Base-by-base conservation (phyloP, 1,140 invertebrate genomes). In the Drosophila seguyi region DNA sequence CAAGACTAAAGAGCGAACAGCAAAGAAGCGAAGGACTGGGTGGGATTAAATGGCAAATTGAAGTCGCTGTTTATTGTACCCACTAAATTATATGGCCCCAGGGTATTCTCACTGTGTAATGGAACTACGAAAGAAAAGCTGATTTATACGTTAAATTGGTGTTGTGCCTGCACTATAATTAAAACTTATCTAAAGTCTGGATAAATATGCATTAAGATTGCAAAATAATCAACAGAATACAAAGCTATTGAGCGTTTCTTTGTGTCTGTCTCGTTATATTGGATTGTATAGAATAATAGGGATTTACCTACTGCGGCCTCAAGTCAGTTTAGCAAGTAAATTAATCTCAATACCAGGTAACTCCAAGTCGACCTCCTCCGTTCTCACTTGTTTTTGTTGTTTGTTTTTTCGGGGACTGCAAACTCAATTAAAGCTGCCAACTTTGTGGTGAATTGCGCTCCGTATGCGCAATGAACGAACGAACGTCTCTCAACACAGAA, bases 401-500 rank as follows among this genome's bases (percentile, higher is more conserved):
- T n/a, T n/a, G n/a, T n/a, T n/a, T 22, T 22, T 69, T 67, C 36
- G 66, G 66, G 66, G 66, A 66, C 66, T 66, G 38, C 61, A 77
- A 79, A 76, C 82, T 83, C 67, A 83, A 88, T 88, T 88, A 83
- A 86, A 88, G 79, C 58, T 57, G 67, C 38, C 55, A 62, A 82
- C 61, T 53, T 53, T 53, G 44, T 45, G 29, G 57, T 42, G 27
- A 44, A 80, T 62, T 75, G 72, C 62, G 57, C 57, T 59, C 57
- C 48, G 57, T 67, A 41, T 67, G 65, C 58, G 59, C 65, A 63
- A 67, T 67, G 44, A 48, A 63, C 58, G 63, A 50, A 50, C 47
- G 25, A 25, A 27, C 25, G 25, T 18, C 47, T 60, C 56, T 42
- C 50, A 3, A 55, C 34, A 60, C 25, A 38, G 22, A 65, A 66